Percentiles rank a stretch among this genome's conserved stretches.
Evolutionary conservation across 2,888 invertebrate genomes (phyloP).

Genomic region (Folsomia manolachei): DNA sequence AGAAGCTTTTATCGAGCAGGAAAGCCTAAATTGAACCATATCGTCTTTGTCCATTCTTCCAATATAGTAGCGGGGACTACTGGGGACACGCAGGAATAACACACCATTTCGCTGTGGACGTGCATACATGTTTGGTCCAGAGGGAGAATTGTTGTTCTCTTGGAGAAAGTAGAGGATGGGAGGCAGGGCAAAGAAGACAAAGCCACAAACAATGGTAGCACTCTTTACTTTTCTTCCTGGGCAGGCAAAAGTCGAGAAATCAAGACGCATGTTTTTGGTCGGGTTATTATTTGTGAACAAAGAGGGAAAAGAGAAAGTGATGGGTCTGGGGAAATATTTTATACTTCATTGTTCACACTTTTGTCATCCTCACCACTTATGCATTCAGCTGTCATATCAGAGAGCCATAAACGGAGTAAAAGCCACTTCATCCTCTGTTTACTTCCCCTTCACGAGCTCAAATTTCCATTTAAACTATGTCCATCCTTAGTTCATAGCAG

Average conservation of each 20-base stretch:
- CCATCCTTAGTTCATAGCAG: too few species aligned
- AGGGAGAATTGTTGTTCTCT: background rate
- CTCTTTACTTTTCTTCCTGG: background rate
- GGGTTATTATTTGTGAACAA: background rate
- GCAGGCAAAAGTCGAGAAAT: background rate
- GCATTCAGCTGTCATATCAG: conserved; percentile 20
- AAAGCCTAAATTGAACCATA: background rate
- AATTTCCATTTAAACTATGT: conserved; percentile 27
- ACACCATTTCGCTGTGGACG: background rate
- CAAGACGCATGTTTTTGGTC: background rate
- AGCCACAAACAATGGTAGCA: background rate
- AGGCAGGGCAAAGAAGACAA: background rate
- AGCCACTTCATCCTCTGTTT: background rate
- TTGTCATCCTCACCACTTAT: conserved; percentile 14
- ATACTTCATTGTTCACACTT: conserved; percentile 37
- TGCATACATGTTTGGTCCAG: background rate
- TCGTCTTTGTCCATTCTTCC: background rate
- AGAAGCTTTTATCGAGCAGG: background rate
- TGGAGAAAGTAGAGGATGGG: background rate
- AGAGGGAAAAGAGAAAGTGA: background rate
- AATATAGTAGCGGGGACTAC: background rate
- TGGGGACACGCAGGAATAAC: too few species aligned
- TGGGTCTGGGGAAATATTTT: conserved; percentile 25
- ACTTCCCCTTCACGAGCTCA: background rate
- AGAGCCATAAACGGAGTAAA: background rate